A percentile compares a stretch with the other conserved stretches of the same genome.
Evolutionary conservation across 2,888 invertebrate species (phyloP).

Genomic region (Drosophila dives): DNA sequence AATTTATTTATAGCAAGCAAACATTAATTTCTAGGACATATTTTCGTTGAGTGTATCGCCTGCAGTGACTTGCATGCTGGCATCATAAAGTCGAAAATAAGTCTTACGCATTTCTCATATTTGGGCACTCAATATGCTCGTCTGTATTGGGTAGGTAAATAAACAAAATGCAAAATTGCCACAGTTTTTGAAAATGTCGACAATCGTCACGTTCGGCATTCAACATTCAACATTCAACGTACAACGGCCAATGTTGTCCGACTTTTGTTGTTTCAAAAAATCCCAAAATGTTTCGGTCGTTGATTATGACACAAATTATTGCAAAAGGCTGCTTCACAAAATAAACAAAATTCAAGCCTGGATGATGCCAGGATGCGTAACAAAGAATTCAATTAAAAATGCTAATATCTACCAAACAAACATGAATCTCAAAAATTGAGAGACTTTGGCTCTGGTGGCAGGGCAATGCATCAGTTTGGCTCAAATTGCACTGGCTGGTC

Average conservation of each 20-base stretch:
- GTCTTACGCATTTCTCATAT: constrained; percentile 58
- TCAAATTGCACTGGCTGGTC: constrained; percentile 51
- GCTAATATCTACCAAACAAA: constrained; percentile 48
- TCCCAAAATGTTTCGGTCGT: constrained; percentile 29
- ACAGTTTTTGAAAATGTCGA: constrained; percentile 52
- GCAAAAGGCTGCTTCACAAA: constrained; percentile 2
- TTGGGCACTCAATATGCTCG: constrained; percentile 41
- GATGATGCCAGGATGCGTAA: constrained; percentile 39
- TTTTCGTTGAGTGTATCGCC: constrained; percentile 21
- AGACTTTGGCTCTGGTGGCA: constrained; percentile 4
- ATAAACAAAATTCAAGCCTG: constrained; percentile 40
- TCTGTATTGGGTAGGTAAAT: constrained; percentile 41
- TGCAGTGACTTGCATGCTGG: constrained; percentile 38
- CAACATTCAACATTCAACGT: constrained; percentile 9
- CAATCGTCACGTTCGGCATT: constrained; percentile 64
- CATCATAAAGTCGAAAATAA: constrained; percentile 68
- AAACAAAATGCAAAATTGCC: constrained; percentile 63
- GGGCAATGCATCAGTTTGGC: constrained; percentile 3
- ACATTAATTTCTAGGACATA: background rate
- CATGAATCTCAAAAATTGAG: constrained; percentile 22
- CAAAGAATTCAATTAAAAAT: constrained; percentile 65
- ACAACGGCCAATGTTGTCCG: constrained; percentile 7
- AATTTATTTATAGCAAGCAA: background rate
- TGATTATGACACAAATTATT: constrained; percentile 52
- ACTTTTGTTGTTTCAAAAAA: constrained; percentile 30